Evolutionary conservation across 1,140 invertebrate species (phyloP).

Genomic region (Proctacanthus coquilletti): DNA sequence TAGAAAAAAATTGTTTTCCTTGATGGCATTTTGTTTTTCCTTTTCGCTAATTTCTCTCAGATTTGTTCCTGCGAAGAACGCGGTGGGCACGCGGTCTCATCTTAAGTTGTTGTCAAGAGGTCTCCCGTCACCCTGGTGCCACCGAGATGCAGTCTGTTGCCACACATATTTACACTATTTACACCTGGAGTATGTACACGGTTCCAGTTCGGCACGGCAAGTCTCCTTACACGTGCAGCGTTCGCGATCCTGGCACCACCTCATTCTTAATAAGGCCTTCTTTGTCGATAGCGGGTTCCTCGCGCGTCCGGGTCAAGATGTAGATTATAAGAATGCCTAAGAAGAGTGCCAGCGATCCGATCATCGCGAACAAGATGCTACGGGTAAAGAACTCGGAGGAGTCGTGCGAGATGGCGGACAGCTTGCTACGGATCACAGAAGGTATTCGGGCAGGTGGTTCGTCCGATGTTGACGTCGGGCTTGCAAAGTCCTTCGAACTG

Average conservation of each 20-base stretch:
- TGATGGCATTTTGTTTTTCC: no score
- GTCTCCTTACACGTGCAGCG: slow-evolving; percentile 11
- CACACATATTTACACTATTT: no score
- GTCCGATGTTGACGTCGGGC: slow-evolving; percentile 2
- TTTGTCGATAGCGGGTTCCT: slow-evolving; percentile 3
- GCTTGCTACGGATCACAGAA: slow-evolving; percentile 6
- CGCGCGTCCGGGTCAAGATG: slow-evolving; percentile 4
- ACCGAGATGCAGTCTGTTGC: no score
- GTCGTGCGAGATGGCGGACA: slow-evolving; percentile 1
- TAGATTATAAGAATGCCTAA: slow-evolving; percentile 3
- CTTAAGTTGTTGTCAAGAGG: no score
- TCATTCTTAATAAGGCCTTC: slow-evolving; percentile 6
- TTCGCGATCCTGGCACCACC: slow-evolving; percentile 4
- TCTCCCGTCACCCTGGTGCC: no score
- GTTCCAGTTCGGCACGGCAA: no score
- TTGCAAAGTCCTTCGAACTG: slow-evolving; percentile 10
- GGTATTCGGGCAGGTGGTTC: neutral
- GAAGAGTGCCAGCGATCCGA: slow-evolving; percentile 4
- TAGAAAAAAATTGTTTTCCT: no score
- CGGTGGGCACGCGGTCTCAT: no score
- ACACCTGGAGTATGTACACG: no score
- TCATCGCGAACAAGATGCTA: slow-evolving; percentile 2
- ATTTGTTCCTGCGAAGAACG: no score
- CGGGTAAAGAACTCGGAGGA: slow-evolving; percentile 2
- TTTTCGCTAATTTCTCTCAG: no score